Conservation (phyloP, 2,797 vertebrate species). For the Chelonia mydas region DNA sequence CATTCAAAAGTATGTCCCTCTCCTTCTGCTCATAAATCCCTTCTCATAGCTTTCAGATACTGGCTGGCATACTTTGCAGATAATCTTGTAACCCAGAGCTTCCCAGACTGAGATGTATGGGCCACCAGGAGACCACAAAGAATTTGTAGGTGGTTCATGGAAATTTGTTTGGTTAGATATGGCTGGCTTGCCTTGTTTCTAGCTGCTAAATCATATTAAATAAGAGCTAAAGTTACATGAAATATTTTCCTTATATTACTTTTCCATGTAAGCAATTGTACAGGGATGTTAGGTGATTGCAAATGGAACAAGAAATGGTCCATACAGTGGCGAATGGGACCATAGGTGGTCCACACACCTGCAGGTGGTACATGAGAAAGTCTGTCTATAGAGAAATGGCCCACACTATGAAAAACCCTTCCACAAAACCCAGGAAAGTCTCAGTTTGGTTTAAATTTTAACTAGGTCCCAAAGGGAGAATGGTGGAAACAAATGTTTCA, state of each 20-base stretch:
- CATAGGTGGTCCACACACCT: not conserved
- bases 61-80: not conserved
- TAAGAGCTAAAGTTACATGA: not conserved
- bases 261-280: not conserved
- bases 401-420: not conserved
- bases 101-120: not conserved
- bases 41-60: not conserved
- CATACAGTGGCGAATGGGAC: not conserved
- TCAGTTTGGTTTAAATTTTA: not conserved
- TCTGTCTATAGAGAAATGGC: not conserved
- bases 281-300: not conserved
- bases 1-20: not conserved
- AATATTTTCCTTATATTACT: accelerated
- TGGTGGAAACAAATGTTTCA: not conserved
- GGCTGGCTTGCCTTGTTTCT: not conserved
- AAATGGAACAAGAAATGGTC: not conserved
- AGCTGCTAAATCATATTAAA: not conserved
- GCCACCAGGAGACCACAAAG: not conserved
- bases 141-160: not conserved
- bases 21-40: not conserved
- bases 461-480: not conserved
- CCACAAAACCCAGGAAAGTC: not conserved
- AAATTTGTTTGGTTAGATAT: not conserved
- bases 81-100: not conserved
- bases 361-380: not conserved